Percentiles rank a stretch among this genome's conserved stretches.
Conservation (phyloP, 2,888 invertebrate species). For the Altica lythri region DNA sequence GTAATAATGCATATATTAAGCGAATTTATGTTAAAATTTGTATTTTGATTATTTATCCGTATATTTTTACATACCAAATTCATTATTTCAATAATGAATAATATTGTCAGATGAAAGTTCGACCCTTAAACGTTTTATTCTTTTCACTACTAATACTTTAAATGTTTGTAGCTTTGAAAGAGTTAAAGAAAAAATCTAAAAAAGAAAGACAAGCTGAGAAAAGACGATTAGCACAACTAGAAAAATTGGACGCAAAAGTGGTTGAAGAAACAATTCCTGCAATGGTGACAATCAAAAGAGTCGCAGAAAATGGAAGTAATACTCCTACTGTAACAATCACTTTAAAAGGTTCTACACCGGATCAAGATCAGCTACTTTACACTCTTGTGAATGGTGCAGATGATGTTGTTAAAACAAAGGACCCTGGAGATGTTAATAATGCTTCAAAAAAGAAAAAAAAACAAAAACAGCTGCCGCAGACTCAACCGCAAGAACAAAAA, state of each 20-base stretch:
- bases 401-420: constrained; percentile 29
- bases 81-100: too few relatives aligned
- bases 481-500: constrained; percentile 5
- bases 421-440: constrained; percentile 8
- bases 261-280: constrained; percentile 57
- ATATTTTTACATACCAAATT: too few relatives aligned
- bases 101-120: too few relatives aligned
- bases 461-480: constrained; percentile 20
- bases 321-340: constrained; percentile 79
- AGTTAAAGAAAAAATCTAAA: constrained; percentile 37
- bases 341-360: constrained; percentile 73
- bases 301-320: constrained; percentile 67
- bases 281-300: constrained; percentile 75
- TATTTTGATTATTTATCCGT: too few relatives aligned
- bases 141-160: not conserved
- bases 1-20: too few relatives aligned
- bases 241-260: constrained; percentile 34
- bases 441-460: constrained; percentile 39
- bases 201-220: constrained; percentile 54
- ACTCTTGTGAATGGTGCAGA: constrained; percentile 69
- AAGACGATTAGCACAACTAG: constrained; percentile 43
- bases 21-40: too few relatives aligned
- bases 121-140: not conserved
- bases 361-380: constrained; percentile 74
- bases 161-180: constrained; percentile 23